A percentile compares a stretch with the other conserved stretches of the same genome.
Conservation (phyloP, 2,797 vertebrate genomes). For the Pipistrellus pipistrellus region DNA sequence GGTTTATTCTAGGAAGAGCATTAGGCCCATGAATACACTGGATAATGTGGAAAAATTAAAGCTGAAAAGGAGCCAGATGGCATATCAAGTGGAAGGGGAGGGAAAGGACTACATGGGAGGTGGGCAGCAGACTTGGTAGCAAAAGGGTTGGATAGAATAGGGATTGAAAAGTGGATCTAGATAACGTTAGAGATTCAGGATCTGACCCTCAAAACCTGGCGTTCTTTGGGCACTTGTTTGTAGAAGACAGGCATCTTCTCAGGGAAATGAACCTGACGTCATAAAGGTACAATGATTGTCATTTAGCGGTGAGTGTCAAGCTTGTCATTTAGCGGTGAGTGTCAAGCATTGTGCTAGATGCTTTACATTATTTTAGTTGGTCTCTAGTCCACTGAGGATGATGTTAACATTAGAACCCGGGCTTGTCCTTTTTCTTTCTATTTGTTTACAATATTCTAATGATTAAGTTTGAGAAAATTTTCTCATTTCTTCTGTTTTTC, state of each 20-base stretch:
- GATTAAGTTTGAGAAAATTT: not conserved
- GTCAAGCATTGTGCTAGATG: not conserved
- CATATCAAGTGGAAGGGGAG: not conserved
- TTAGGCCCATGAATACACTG: not conserved
- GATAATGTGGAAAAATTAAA: not conserved
- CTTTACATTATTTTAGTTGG: not conserved
- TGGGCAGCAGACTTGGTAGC: not conserved
- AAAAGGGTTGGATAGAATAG: not conserved
- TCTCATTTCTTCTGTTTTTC: not conserved
- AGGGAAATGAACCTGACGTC: not conserved
- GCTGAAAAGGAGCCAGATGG: not conserved
- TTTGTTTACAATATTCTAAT: conserved; percentile 45
- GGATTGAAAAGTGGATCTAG: not conserved
- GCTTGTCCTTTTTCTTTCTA: not conserved
- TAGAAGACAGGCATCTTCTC: not conserved
- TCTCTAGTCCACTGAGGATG: not conserved
- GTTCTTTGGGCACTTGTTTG: not conserved
- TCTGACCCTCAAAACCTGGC: not conserved
- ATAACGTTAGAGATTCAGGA: not conserved
- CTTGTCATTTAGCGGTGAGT: not conserved
- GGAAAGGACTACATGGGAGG: not conserved
- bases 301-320: not conserved
- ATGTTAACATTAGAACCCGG: not conserved
- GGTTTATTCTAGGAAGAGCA: not conserved
- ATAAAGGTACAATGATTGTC: not conserved